Percentiles rank a stretch among this genome's conserved stretches.
These are phyloP conservation scores for Monochamus saltuarius DNA, from an alignment of 1,140 invertebrate genomes.

Conservation along the genomic window DNA sequence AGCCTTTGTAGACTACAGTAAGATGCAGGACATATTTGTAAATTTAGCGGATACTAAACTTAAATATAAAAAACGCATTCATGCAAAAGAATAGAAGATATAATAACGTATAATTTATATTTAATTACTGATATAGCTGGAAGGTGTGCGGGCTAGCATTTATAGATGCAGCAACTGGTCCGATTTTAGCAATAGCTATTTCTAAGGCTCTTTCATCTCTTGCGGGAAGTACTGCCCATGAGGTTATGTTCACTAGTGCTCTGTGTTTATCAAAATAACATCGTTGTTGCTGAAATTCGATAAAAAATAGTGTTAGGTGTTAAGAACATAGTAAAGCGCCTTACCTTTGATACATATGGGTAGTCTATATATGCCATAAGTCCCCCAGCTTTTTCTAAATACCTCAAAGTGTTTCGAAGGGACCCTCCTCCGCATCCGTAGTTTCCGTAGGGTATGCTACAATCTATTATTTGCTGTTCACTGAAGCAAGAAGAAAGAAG, in stretches of 20 bases:
- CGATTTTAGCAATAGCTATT: constrained; percentile 66
- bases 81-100: too few relatives aligned
- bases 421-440: constrained; percentile 73
- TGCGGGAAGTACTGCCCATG: constrained; percentile 69
- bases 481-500: constrained; percentile 50
- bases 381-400: constrained; percentile 64
- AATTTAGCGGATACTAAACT: too few relatives aligned
- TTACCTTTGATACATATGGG: constrained; percentile 67
- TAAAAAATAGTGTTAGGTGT: not conserved
- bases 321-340: not conserved
- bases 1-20: too few relatives aligned
- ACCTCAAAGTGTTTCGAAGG: constrained; percentile 67
- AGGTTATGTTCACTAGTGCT: constrained; percentile 61
- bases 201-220: constrained; percentile 68
- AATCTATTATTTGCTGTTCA: constrained; percentile 75
- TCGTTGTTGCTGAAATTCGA: constrained; percentile 57
- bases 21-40: too few relatives aligned
- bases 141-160: constrained; percentile 75
- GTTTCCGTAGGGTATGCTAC: constrained; percentile 67
- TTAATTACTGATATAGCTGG: constrained; percentile 71
- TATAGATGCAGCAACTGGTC: constrained; percentile 71
- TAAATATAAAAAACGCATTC: too few relatives aligned
- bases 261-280: constrained; percentile 60
- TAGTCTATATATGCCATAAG: constrained; percentile 65
- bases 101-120: too few relatives aligned